Evolutionary conservation across 2,888 invertebrate genomes (phyloP), one percentile per base, ranked within the genome.

Genomic region (Heteromurus nitidus): DNA sequence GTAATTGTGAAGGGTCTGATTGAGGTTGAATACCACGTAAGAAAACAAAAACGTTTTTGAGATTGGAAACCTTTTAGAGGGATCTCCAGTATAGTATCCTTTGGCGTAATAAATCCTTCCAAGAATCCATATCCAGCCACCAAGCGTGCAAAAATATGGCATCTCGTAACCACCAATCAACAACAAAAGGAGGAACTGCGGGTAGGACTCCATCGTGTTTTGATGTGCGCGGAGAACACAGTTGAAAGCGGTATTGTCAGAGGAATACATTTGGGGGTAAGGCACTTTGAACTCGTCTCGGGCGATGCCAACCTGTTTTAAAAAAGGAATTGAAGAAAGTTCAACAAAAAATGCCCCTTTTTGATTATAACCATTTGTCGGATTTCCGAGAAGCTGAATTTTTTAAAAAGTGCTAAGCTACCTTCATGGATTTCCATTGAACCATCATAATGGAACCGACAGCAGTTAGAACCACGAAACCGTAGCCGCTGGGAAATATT

Each of bases 151-250:
- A 65, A 89, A 81, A 36, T 90, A 89, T 2, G 90, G 90, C 86
- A 89, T 88, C 73, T 89, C 88, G 20, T 90, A 87, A 2, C 90
- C 91, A 44, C 90, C 90, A 75, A 90, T 83, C 30, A 90, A 83
- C 77, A 90, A 87, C 55, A 90, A 84, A 5, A 88, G 87, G 42
- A 90, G 86, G 82, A 90, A 90, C 77, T 88, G 88, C 2, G 89
- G 88, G 69, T 88, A 88, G 60, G 86, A 86, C 80, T 89, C 89
- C 80, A 89, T 76, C 89, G 90, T 90, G 86, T 91, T 90, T 85
- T 90, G 90, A 84, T 91, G 90, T 53, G 90, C 90, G 86, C 86
- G 74, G 84, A 90, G 90, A 31, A 90, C 88, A 85, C 90, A 90
- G 88, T 91, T 91, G 87, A 91, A 91, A 18, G 88, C 86, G 22